phyloP scores from a whole-genome alignment of 1,140 invertebrate genomes.

The Hylyphantes graminicola region DNA sequence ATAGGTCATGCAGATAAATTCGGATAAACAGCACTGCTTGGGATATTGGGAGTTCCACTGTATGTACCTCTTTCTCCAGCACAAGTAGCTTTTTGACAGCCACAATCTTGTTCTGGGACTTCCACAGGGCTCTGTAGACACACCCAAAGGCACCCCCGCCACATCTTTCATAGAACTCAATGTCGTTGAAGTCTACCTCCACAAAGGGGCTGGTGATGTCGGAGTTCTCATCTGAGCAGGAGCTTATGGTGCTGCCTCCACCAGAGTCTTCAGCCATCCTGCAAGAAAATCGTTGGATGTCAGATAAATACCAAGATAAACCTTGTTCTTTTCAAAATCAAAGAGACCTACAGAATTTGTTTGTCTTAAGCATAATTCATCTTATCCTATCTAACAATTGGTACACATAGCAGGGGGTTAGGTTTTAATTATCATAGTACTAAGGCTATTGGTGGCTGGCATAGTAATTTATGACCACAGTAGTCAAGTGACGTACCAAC shows the following conservation, averaged over 20 bases:
- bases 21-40: no score
- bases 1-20: neutral
- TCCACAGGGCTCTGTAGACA: slow-evolving; percentile 69
- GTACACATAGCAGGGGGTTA: no score
- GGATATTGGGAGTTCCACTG: neutral
- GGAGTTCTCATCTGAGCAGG: slow-evolving; percentile 18
- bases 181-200: slow-evolving; percentile 67
- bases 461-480: no score
- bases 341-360: no score
- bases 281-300: no score
- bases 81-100: slow-evolving; percentile 69
- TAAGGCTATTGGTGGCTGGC: no score
- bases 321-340: no score
- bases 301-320: no score
- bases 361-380: no score
- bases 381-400: no score
- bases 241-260: slow-evolving; percentile 27
- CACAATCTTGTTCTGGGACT: slow-evolving; percentile 67
- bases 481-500: no score
- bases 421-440: no score
- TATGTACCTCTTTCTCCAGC: slow-evolving; percentile 68
- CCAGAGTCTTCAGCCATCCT: slow-evolving; percentile 59
- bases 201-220: slow-evolving; percentile 57
- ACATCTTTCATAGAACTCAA: slow-evolving; percentile 68
- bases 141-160: slow-evolving; percentile 69